Evolutionary conservation across 2,888 invertebrate genomes (phyloP), one percentile per base, ranked within the genome.

Genomic region (Lysandra bellargus): DNA sequence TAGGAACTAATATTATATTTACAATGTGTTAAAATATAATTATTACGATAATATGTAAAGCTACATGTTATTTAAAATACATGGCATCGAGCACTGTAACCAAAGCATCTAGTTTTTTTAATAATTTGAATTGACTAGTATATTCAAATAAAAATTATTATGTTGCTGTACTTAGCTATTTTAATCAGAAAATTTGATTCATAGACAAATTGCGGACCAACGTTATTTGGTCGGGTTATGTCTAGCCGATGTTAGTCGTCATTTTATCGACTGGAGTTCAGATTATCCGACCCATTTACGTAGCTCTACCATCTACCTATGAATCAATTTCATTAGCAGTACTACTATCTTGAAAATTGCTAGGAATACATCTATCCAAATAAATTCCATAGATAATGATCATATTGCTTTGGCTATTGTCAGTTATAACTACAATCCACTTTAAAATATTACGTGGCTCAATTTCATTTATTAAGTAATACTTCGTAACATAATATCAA

Each of bases 1-100:
- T 64, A 64, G 64, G 64, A 64, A 64, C 64, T 64, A 30, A 64
- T 64, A 23, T 64, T 9, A 30, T 64, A 64, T 64, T 64, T 64
- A 30, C 30, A 64, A 64, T 3, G 30, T 3, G 4, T 64, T 30
- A 64, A 64, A 64, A 30, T 30, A 64, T 64, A 12, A 30, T 64
- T 12, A 30, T 64, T 4, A 30, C 30, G 3, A 30, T 64, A 23
- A 2, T 23, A 64, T 23, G 30, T 64, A 64, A 64, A 30, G 12
- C 64, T 64, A 64, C 64, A 12, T 30, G 64, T 64, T 64, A 64
- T 12, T 4, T 30, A 30, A 30, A 30, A 64, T 1, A 30, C 12
- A 64, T 64, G 64, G 30, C 30, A 4, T 64, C 30, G 64, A 64
- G 30, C 30, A 30, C 64, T 30, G 12, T 12, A 64, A 64, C 64